Evolutionary conservation across 2,113 vertebrate genomes (phyloP).

Genomic region (Myodes glareolus): DNA sequence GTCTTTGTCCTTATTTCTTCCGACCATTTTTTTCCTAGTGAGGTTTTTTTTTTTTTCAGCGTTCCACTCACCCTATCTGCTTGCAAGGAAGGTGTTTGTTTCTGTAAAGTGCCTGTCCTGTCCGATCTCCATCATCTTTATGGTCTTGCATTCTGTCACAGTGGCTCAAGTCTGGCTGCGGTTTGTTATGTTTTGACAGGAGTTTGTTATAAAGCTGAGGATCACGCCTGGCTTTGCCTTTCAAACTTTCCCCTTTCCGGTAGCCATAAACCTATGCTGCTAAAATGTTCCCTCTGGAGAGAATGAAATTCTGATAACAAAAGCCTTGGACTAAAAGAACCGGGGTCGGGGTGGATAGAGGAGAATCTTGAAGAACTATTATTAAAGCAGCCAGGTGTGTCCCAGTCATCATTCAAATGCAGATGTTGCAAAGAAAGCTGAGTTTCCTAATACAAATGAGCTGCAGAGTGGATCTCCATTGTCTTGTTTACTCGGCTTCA

Average conservation of each 20-base stretch:
- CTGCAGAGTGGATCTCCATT: not conserved
- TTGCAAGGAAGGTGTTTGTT: constrained; percentile 84
- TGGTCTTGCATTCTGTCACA: constrained; percentile 82
- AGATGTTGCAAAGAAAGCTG: not conserved
- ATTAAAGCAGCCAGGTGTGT: constrained; percentile 21
- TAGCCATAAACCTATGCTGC: constrained; percentile 73
- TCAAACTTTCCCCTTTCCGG: constrained; percentile 83
- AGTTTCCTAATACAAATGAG: not conserved
- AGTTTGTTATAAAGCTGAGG: constrained; percentile 83
- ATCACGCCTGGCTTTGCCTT: constrained; percentile 82
- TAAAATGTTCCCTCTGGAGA: constrained; percentile 73
- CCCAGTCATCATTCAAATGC: not conserved
- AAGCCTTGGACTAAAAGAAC: not conserved
- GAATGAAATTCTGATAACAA: constrained; percentile 59
- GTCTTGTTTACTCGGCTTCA: not conserved
- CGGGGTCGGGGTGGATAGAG: rapidly evolving
- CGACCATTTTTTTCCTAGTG: constrained; percentile 69
- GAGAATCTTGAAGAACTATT: constrained; percentile 46
- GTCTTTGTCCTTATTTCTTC: constrained; percentile 85
- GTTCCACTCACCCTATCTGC: constrained; percentile 73
- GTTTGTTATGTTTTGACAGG: constrained; percentile 87
- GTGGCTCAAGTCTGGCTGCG: constrained; percentile 79
- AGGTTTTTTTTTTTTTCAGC: constrained; percentile 80
- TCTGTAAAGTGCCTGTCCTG: constrained; percentile 84
- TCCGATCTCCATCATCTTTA: constrained; percentile 87